Evolutionary conservation across 2,113 vertebrate species (phyloP), one percentile per base, ranked within the genome.

Genomic region (Gavialis gangeticus): DNA sequence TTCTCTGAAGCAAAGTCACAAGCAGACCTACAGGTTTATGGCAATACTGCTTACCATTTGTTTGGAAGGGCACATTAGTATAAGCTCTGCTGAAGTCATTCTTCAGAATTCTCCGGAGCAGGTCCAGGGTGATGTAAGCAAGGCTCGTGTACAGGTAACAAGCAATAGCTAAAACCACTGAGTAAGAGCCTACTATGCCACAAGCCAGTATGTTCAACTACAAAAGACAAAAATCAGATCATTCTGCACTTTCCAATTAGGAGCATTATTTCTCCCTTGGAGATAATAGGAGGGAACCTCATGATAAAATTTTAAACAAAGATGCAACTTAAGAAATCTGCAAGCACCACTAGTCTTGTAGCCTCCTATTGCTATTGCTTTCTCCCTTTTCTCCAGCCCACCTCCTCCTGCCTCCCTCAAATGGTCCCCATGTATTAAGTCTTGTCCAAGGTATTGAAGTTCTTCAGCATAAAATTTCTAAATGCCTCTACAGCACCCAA

Each of bases 121-220:
- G 75, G 71, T 99, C 98, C 82, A 99, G 96, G 1, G 98, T 98
- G 96, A 99, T 98, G 95, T 98, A 99, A 87, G 99, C 98, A 30
- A 99, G 98, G 94, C 99, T 99, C 75, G 99, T 99, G 96, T 98
- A 98, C n/a, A 98, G n/a, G 21, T 98, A 99, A 84, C 98, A 98
- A 88, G 98, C 98, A 76, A 99, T 63, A 1, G 98, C 98, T 82
- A 99, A 96, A 37, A 99, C 58, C 46, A 99, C 97, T 0, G 98
- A 91, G 2, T 99, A 99, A 1, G 98, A 98, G 1, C 99, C 99
- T 5, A 98, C 89, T 6, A 99, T 62, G 4, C 98, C 99, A 87
- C 99, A 99, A 1, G 98, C 97, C 81, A 97, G 58, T 84, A 99
- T 99, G 97, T 99, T 99, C 57, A 99, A 98, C 99, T 99, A 88